These are phyloP conservation scores for Heliconius melpomene DNA, from an alignment of 1,140 invertebrate species.

Conservation along the genomic window DNA sequence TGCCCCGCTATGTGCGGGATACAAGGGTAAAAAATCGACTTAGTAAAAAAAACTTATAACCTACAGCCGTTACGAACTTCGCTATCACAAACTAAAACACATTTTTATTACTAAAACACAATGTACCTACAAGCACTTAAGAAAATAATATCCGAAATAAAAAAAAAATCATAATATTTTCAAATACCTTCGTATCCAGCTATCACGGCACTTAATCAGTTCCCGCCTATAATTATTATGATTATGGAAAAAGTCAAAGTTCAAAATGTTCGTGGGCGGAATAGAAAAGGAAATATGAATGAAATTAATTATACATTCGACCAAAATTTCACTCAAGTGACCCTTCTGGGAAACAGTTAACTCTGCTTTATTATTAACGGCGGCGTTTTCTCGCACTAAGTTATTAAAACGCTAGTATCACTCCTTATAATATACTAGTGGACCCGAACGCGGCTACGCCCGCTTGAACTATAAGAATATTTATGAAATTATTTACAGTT, in stretches of 20 bases:
- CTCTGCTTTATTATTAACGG: not conserved
- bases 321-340: conserved; percentile 5
- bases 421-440: not conserved
- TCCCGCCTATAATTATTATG: conserved; percentile 35
- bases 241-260: conserved; percentile 26
- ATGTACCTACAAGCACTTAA: not conserved
- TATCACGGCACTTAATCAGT: conserved; percentile 46
- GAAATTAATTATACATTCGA: conserved; percentile 33
- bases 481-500: too few species aligned
- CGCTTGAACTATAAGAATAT: too few species aligned
- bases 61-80: not conserved
- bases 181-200: not conserved
- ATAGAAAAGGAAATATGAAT: conserved; percentile 28
- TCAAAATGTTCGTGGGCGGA: conserved; percentile 25
- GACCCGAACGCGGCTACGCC: too few species aligned
- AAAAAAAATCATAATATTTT: not conserved
- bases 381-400: not conserved
- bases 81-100: not conserved
- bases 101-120: not conserved
- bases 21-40: too few species aligned
- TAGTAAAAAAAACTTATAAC: not conserved
- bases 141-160: not conserved
- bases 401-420: not conserved
- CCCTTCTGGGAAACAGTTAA: conserved; percentile 1
- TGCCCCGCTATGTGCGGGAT: too few species aligned